Base-by-base conservation (phyloP, 2,888 invertebrate genomes). In the Drosophila austrosaltans region DNA sequence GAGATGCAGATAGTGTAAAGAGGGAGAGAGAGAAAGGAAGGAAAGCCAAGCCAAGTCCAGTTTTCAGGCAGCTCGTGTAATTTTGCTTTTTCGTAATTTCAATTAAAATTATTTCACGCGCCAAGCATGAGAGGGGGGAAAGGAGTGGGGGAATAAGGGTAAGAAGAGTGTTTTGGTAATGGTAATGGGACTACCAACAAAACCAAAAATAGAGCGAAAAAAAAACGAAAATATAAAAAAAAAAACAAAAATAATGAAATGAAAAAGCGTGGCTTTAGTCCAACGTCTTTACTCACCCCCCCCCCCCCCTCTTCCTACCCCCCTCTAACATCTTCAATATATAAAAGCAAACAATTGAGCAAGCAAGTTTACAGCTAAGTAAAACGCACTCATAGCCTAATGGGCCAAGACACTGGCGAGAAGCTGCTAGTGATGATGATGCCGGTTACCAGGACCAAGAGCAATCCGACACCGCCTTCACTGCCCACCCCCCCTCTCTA, bases 31-130 rank as follows among this genome's bases (percentile, higher is more conserved):
- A 53, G 54, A 36, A 12, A 63, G 39, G 54, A 44, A 8, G 10
- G 22, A 30, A 48, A 20, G 30, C 39, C 53, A 56, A 36, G 12
- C 48, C 48, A 48, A 48, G 48, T 48, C 48, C 48, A 53, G 56
- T 58, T 61, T 61, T 48, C 36, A 58, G 64, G 62, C 73, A 48
- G 48, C 69, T 59, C 56, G 66, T 73, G 72, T 79, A 82, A 85
- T 85, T 70, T 67, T 67, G 60, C 60, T 81, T 71, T 71, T 76
- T 81, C 65, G 84, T 86, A 88, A 88, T 88, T 84, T 86, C 84
- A 84, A 84, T 84, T 84, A 84, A 84, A 84, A 84, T 88, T 78
- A 84, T 84, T 84, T 77, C 77, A 86, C 77, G 76, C 59, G 28
- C 62, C 64, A 59, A 63, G 64, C 56, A 67, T 59, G 71, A 42